A percentile compares a stretch with the other conserved stretches of the same genome.
Conservation (phyloP, 1,140 invertebrate species). For the Drosophila rufa region DNA sequence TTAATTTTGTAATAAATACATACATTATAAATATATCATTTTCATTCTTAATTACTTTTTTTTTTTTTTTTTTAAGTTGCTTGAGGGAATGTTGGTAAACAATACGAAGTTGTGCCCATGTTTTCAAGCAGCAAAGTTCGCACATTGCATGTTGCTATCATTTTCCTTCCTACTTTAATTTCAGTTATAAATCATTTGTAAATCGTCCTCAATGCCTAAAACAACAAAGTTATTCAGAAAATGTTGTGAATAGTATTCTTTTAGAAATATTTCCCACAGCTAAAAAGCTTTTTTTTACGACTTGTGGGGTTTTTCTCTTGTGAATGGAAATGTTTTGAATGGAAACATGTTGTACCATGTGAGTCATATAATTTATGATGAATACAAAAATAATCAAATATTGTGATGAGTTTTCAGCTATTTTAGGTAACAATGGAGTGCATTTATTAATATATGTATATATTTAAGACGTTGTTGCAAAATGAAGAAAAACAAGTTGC, state of each 20-base stretch:
- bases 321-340: constrained; percentile 19
- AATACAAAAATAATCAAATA: neutral
- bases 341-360: constrained; percentile 2
- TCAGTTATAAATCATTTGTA: neutral
- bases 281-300: neutral
- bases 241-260: neutral
- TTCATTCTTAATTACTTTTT: neutral
- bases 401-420: neutral
- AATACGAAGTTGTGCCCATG: neutral
- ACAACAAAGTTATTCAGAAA: neutral
- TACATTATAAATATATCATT: no score
- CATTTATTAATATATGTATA: neutral
- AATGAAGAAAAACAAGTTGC: neutral
- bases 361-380: constrained; percentile 9
- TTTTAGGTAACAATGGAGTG: neutral
- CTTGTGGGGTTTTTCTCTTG: constrained; percentile 2
- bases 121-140: no score
- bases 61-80: neutral
- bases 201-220: neutral
- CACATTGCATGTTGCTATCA: neutral
- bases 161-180: neutral
- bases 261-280: neutral
- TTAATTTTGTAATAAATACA: constrained; percentile 3
- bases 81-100: neutral
- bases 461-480: neutral